Conservation (phyloP, 2,797 vertebrate species). For the Ctenosaura bakeri region DNA sequence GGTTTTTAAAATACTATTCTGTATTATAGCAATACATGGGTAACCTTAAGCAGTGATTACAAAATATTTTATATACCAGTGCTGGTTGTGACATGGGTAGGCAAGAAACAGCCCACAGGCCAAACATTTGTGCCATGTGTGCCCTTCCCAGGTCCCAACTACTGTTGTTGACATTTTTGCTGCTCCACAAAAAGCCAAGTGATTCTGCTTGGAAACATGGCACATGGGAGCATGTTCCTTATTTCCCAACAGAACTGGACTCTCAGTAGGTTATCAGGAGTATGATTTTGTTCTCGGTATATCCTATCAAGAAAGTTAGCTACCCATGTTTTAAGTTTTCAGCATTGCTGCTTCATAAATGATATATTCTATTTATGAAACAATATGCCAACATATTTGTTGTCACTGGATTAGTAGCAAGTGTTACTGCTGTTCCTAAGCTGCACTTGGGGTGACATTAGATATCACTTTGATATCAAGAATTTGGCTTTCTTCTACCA, state of each 20-base stretch:
- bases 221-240: background rate
- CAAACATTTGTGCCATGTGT: background rate
- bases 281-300: background rate
- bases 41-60: background rate
- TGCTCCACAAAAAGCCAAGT: background rate
- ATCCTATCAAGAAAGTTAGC: background rate
- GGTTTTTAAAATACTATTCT: conserved; percentile 2
- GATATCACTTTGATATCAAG: no score
- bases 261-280: background rate
- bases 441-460: no score
- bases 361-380: background rate
- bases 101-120: background rate
- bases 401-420: background rate
- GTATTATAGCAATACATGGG: conserved; percentile 8
- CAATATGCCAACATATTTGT: no score
- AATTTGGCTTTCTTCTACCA: no score
- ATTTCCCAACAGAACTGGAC: background rate
- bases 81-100: background rate
- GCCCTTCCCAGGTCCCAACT: no score
- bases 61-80: background rate
- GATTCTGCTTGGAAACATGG: background rate
- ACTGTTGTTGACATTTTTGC: background rate
- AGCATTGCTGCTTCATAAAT: background rate
- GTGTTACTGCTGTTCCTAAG: no score
- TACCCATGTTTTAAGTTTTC: background rate